phyloP scores from a whole-genome alignment of 1,140 invertebrate species.

The Zaprionus capensis region DNA sequence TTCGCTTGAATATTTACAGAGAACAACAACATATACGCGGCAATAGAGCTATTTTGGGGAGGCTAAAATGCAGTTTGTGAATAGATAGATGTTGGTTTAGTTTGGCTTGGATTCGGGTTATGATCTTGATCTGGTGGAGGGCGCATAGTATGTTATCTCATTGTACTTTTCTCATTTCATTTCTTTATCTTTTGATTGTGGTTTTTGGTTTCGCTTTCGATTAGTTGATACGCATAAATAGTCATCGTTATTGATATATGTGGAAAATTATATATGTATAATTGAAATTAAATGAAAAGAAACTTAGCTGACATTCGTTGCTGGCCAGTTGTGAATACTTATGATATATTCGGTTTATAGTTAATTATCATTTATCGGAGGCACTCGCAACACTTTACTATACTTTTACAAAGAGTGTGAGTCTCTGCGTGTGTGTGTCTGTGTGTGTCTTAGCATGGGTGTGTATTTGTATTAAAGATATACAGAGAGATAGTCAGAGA shows the following conservation, averaged over 20 bases:
- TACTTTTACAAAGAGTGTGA: slow-evolving; percentile 72
- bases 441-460: slow-evolving; percentile 28
- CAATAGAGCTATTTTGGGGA: slow-evolving; percentile 81
- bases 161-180: slow-evolving; percentile 20
- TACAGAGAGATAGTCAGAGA: slow-evolving; percentile 18
- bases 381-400: slow-evolving; percentile 77
- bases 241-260: slow-evolving; percentile 84
- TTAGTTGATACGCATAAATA: slow-evolving; percentile 79
- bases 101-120: slow-evolving; percentile 22
- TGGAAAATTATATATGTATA: slow-evolving; percentile 72
- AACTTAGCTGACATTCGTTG: slow-evolving; percentile 53
- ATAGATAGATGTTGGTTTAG: slow-evolving; percentile 28
- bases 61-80: slow-evolving; percentile 57
- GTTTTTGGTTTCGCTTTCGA: slow-evolving; percentile 21
- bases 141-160: slow-evolving; percentile 19
- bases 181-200: slow-evolving; percentile 17
- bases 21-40: slow-evolving; percentile 84
- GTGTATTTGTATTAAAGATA: slow-evolving; percentile 18
- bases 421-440: slow-evolving; percentile 33
- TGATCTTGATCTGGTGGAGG: slow-evolving; percentile 4
- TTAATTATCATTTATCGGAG: slow-evolving; percentile 45
- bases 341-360: slow-evolving; percentile 32
- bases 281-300: slow-evolving; percentile 78
- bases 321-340: slow-evolving; percentile 49
- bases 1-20: slow-evolving; percentile 62